Base-by-base conservation (phyloP, 1,140 invertebrate species). In the Eurosta solidaginis region DNA sequence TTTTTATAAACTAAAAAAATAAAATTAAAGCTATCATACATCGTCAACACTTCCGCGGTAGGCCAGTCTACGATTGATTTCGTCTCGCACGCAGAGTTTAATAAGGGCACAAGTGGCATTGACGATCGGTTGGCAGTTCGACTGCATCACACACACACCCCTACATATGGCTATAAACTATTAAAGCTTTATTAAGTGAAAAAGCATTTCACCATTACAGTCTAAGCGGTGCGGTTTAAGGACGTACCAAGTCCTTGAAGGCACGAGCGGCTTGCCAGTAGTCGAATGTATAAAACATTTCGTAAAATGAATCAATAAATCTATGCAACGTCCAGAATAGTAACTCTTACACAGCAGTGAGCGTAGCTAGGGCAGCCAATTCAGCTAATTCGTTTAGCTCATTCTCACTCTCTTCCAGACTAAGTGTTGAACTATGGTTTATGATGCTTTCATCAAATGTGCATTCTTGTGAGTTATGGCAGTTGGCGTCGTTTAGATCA, bases 321-420 rank as follows among this genome's bases (percentile, higher is more conserved):
- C 5, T 3, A 10, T 14, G 9, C 6, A 40, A n/a, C n/a, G 4
- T 2, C 3, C 17, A 17, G 1, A 1, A 40, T n/a, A n/a, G n/a
- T n/a, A 22, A 2, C n/a, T 1, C 36, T 68, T 40, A 68, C n/a
- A 20, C 33, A n/a, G 0, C 33, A 68, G 1, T 17, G 33, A 40
- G 7, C n/a, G n/a, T 40, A 6, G 59, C 59, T 36, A 9, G 14
- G 9, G 33, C n/a, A 1, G 14, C 33, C 59, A 40, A 40, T 14
- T 74, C 77, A 44, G 27, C 73, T 3, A 52, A 52, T 40, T 78
- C 78, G n/a, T 78, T 78, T 40, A 54, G 45, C 20, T 75, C 49
- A 47, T 78, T 78, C n/a, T 75, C 73, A 10, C 36, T 54, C 33
- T 78, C 73, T 33, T 78, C 78, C 4, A 44, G 73, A 22, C 78